phyloP scores from a whole-genome alignment of 2,888 invertebrate species.

The Plusia festucae region DNA sequence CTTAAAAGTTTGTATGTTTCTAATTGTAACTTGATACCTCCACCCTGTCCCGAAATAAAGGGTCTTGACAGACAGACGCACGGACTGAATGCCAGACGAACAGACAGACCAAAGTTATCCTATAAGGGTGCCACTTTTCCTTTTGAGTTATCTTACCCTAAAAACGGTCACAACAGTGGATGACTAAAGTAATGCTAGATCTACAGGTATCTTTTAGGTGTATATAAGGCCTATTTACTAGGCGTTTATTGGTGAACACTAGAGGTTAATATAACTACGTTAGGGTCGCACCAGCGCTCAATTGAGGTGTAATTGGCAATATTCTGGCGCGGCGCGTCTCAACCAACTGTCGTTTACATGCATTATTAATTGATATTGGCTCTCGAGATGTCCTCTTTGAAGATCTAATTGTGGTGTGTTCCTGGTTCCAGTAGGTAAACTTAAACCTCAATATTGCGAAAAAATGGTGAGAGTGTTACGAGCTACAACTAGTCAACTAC shows the following conservation, averaged over 20 bases:
- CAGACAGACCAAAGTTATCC: no score
- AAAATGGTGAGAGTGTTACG: background rate
- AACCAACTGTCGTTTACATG: conserved; percentile 59
- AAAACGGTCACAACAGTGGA: no score
- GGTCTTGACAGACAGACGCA: no score
- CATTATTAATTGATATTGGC: conserved; percentile 64
- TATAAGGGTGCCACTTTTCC: no score
- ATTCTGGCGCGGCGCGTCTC: conserved; percentile 43
- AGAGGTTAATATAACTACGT: conserved; percentile 51
- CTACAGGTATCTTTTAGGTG: no score
- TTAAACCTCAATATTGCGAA: background rate
- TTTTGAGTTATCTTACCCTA: no score
- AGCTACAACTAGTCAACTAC: background rate
- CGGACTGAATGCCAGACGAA: no score
- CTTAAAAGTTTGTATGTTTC: no score
- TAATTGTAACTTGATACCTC: no score
- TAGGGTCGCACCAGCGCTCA: conserved; percentile 38
- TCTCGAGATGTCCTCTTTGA: conserved; percentile 22
- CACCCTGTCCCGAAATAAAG: no score
- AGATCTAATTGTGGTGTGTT: conserved; percentile 12
- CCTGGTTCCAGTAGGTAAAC: background rate
- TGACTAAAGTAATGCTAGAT: no score
- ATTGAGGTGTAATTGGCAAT: conserved; percentile 60
- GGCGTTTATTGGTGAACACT: conserved; percentile 29
- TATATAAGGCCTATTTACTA: background rate